Percentiles rank a stretch among this genome's conserved stretches.
phyloP scores from a whole-genome alignment of 2,113 vertebrate genomes.

The Meleagris gallopavo region DNA sequence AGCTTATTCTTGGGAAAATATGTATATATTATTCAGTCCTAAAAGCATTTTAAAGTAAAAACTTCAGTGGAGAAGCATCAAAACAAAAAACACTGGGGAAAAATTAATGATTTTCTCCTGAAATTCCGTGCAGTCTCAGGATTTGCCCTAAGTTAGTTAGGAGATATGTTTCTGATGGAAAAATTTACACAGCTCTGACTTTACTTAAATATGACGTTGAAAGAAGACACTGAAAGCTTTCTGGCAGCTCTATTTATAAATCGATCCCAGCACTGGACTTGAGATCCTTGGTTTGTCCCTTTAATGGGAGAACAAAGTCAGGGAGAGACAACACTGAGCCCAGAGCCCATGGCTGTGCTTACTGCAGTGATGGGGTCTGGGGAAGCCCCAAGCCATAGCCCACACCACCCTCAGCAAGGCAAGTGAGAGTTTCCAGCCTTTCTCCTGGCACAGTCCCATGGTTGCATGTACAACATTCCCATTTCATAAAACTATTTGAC shows the following conservation, averaged over 20 bases:
- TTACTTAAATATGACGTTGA: background rate
- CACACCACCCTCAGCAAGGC: background rate
- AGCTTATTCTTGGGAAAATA: background rate
- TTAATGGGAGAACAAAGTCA: background rate
- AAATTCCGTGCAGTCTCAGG: background rate
- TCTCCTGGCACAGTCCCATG: background rate
- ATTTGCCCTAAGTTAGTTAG: background rate
- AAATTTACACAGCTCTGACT: background rate
- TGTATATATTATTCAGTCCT: background rate
- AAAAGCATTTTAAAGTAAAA: background rate
- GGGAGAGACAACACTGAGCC: background rate
- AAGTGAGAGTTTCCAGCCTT: background rate
- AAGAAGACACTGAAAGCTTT: background rate
- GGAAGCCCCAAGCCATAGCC: background rate
- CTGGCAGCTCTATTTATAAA: background rate
- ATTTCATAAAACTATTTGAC: background rate
- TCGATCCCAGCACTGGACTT: background rate
- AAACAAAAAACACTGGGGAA: background rate
- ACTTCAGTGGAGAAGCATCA: background rate
- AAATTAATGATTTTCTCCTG: background rate
- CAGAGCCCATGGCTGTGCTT: background rate
- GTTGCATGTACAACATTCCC: accelerated
- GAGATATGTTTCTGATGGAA: background rate
- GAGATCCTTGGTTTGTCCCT: background rate
- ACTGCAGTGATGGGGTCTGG: accelerated